Conservation (phyloP, 2,113 vertebrate species). For the Oreochromis tanganicae region DNA sequence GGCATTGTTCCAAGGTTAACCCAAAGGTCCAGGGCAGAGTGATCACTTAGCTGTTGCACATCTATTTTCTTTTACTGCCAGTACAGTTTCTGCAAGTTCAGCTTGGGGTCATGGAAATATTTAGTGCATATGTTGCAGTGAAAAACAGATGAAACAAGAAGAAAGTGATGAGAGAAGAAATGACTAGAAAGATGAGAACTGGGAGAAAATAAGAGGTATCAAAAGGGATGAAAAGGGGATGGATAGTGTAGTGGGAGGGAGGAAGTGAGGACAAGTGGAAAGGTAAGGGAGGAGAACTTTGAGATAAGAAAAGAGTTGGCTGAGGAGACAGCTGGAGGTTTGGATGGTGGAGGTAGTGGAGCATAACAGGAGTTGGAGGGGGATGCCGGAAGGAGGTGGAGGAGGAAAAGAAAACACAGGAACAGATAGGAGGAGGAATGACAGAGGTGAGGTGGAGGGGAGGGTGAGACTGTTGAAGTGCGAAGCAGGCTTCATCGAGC, state of each 20-base stretch:
- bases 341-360: neutral
- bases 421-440: neutral
- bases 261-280: neutral
- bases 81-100: neutral
- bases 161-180: neutral
- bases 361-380: neutral
- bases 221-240: neutral
- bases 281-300: neutral
- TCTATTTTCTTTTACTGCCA: neutral
- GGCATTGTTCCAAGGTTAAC: neutral
- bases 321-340: neutral
- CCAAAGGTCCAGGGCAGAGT: neutral
- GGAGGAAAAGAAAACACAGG: neutral
- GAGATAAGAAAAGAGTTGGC: slow-evolving; percentile 1
- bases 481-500: neutral
- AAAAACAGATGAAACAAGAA: neutral
- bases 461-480: neutral
- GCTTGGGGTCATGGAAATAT: neutral
- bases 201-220: neutral
- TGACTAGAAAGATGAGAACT: neutral
- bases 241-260: neutral
- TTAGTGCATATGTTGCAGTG: neutral
- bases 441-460: neutral
- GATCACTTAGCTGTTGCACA: neutral
- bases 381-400: neutral